Percentiles rank a stretch among this genome's conserved stretches.
These are phyloP conservation scores for Rhinolophus sinicus DNA, from an alignment of 2,113 vertebrate genomes.

Conservation along the genomic window DNA sequence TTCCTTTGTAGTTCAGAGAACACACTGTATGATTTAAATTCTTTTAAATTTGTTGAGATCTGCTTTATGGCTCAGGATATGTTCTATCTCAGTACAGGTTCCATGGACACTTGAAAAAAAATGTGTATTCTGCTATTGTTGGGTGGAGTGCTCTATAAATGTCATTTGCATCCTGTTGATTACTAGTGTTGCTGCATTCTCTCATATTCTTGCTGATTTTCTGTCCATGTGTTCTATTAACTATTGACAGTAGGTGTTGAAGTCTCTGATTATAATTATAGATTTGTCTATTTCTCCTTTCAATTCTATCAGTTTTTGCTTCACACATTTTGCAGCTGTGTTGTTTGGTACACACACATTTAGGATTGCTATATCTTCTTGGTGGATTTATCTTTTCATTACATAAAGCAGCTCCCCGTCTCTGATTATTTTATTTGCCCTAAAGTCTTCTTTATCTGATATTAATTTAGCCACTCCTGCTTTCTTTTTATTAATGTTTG, in stretches of 20 bases:
- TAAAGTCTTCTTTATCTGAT: neutral
- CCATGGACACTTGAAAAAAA: neutral
- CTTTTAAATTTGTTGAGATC: neutral
- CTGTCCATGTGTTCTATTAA: neutral
- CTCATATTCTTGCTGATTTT: neutral
- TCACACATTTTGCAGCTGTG: neutral
- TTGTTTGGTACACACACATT: neutral
- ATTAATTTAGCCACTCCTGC: neutral
- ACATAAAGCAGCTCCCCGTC: neutral
- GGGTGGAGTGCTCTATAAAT: neutral
- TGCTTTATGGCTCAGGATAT: neutral
- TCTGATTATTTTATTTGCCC: neutral
- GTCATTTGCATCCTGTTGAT: neutral
- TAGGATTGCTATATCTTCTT: neutral
- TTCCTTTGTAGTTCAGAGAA: neutral
- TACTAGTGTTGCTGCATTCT: neutral
- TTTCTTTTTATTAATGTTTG: neutral
- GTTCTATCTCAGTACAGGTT: neutral
- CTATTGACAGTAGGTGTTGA: neutral
- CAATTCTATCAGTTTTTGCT: neutral
- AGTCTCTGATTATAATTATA: neutral
- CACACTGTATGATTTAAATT: neutral
- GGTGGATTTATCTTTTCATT: neutral
- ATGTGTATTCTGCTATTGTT: neutral
- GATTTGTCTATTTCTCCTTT: neutral